Conservation (phyloP, 1,140 invertebrate species). For the Acromyrmex echinatior region DNA sequence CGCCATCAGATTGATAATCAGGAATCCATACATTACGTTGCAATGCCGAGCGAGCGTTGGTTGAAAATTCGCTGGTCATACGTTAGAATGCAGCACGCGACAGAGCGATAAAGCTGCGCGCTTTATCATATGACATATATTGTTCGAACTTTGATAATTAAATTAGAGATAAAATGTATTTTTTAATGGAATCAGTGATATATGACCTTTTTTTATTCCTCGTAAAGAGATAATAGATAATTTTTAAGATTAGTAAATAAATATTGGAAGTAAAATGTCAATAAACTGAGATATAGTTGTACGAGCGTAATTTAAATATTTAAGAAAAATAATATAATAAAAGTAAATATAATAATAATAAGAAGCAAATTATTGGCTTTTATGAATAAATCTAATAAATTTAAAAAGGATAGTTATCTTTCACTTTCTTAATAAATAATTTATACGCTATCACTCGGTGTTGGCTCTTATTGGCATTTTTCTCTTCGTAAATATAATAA, state of each 20-base stretch:
- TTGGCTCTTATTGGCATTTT: no score
- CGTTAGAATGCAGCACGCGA: constrained; percentile 16
- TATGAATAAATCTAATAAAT: no score
- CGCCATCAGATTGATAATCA: not conserved
- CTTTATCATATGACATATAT: not conserved
- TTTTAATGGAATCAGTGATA: not conserved
- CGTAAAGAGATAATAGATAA: not conserved
- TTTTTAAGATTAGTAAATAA: constrained; percentile 11
- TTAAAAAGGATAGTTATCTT: no score
- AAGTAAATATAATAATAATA: not conserved
- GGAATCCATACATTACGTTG: not conserved
- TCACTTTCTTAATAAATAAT: no score
- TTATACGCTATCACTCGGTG: no score
- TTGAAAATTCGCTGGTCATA: not conserved
- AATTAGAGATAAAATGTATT: constrained; percentile 8
- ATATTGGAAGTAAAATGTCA: not conserved
- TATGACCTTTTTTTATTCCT: not conserved
- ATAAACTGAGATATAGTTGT: not conserved
- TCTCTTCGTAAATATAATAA: no score
- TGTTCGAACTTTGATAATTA: not conserved
- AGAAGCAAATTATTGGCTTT: no score
- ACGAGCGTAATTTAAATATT: not conserved
- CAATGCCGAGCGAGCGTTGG: not conserved
- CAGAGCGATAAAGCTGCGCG: not conserved
- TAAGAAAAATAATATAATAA: not conserved